These are phyloP conservation scores for Gambusia holbrooki DNA, from an alignment of 2,113 vertebrate genomes.

Conservation along the genomic window DNA sequence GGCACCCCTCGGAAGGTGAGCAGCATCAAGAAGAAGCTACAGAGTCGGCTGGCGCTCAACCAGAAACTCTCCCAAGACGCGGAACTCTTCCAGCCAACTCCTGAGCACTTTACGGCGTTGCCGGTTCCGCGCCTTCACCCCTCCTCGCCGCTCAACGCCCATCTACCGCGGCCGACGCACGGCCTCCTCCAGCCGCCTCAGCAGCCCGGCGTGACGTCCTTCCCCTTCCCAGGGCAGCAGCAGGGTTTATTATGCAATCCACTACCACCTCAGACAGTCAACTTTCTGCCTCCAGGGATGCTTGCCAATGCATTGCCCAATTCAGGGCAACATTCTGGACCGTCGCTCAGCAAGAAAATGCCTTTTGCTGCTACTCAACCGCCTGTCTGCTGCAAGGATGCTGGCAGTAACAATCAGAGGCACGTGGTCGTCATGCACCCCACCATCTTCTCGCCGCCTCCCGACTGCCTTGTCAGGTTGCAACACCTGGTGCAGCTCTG, in stretches of 20 bases:
- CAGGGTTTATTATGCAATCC: conserved; percentile 96
- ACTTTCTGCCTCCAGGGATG: conserved; percentile 90
- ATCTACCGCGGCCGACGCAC: conserved; percentile 68
- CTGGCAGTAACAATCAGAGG: conserved; percentile 75
- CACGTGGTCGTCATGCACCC: conserved; percentile 91
- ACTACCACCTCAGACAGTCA: conserved; percentile 91
- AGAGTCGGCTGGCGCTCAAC: conserved; percentile 90
- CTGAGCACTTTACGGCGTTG: conserved; percentile 95
- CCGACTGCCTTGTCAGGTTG: conserved; percentile 90
- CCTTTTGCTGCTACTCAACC: conserved; percentile 80
- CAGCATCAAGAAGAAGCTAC: conserved; percentile 90
- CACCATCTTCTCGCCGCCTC: conserved; percentile 88
- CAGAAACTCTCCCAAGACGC: conserved; percentile 85
- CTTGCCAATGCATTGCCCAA: conserved; percentile 84
- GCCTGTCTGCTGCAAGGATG: conserved; percentile 59
- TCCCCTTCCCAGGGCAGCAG: conserved; percentile 85
- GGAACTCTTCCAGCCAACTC: conserved; percentile 89
- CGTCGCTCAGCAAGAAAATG: conserved; percentile 86
- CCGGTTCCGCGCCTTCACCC: conserved; percentile 78
- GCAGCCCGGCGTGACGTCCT: conserved; percentile 78
- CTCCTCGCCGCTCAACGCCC: conserved; percentile 68
- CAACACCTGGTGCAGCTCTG: conserved; percentile 97
- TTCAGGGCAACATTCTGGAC: conserved; percentile 87
- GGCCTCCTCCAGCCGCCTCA: conserved; percentile 70
- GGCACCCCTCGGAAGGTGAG: conserved; percentile 88